Evolutionary conservation across 1,140 invertebrate genomes (phyloP), one percentile per base, ranked within the genome.

Genomic region (Spodoptera litura): DNA sequence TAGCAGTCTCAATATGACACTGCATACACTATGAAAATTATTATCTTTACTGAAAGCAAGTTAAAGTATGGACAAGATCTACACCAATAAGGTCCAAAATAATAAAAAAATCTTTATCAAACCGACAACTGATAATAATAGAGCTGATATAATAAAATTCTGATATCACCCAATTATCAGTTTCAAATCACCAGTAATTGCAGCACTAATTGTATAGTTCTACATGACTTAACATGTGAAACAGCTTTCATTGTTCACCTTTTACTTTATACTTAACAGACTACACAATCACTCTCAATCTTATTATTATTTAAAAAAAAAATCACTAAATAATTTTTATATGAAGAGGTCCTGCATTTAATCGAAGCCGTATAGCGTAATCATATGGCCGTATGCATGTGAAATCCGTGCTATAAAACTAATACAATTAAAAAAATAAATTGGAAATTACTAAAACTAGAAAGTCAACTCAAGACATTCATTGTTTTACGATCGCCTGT

Each of bases 401-500:
- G 38, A 44, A 10, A 6, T 9, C 5, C 6, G 38, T 44, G 38
- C 38, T 8, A 9, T 44, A 44, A 44, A 6, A 9, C 5, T 10
- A 44, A 44, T 44, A 44, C 38, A 2, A 9, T 44, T 44, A 9
- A 38, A 38, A 62, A 2, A 11, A 12, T 44, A 4, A 64, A 12
- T n/a, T 20, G 8, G 15, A 13, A 35, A 58, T 35, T 13, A 27
- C 35, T 61, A 59, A 12, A 15, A 66, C 9, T 38, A 49, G 62
- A 66, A 66, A 66, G 62, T 66, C 4, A 20, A 20, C 20, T 20
- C 20, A 20, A 38, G 20, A 3, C n/a, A 12, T 25, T 15, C 38
- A 49, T 66, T 66, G 62, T 66, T 15, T 66, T 15, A 66, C 11
- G n/a, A 66, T 25, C 4, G 27, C 58, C 8, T 5, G n/a, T 64